phyloP scores from a whole-genome alignment of 2,113 vertebrate species.

The Urocitellus parryii region DNA sequence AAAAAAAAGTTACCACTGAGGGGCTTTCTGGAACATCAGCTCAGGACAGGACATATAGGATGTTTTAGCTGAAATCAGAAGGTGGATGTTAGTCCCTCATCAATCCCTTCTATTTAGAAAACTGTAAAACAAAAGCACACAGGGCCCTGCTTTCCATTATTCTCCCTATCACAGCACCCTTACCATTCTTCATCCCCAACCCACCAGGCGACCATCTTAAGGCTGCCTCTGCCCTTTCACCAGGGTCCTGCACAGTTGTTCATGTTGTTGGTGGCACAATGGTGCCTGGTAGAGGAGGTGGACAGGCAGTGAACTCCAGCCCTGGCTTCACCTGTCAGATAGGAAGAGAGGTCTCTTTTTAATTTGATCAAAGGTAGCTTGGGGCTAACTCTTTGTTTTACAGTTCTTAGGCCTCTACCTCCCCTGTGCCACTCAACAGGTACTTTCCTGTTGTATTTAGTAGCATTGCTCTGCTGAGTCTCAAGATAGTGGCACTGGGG shows the following conservation, averaged over 20 bases:
- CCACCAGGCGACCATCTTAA: background rate
- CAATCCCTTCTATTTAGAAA: conserved; percentile 12
- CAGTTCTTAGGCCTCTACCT: background rate
- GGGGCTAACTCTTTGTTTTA: background rate
- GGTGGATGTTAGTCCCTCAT: background rate
- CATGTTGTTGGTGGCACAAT: background rate
- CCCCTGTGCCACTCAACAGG: background rate
- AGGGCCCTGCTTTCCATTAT: background rate
- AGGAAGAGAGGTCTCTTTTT: background rate
- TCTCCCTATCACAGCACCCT: background rate
- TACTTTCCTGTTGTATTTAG: conserved; percentile 23
- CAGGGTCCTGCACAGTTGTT: background rate
- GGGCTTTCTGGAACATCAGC: background rate
- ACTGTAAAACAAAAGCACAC: background rate
- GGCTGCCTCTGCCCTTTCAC: background rate
- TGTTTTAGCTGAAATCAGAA: conserved; percentile 29
- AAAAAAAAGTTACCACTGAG: background rate
- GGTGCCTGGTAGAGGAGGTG: background rate
- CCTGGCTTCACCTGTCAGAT: background rate
- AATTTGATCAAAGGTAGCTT: background rate
- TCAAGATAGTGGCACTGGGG: background rate
- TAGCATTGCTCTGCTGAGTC: background rate
- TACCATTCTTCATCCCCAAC: background rate
- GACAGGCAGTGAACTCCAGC: background rate
- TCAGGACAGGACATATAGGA: background rate